A percentile compares a stretch with the other conserved stretches of the same genome.
Conservation (phyloP, 2,888 invertebrate genomes). For the Zootermopsis nevadensis region DNA sequence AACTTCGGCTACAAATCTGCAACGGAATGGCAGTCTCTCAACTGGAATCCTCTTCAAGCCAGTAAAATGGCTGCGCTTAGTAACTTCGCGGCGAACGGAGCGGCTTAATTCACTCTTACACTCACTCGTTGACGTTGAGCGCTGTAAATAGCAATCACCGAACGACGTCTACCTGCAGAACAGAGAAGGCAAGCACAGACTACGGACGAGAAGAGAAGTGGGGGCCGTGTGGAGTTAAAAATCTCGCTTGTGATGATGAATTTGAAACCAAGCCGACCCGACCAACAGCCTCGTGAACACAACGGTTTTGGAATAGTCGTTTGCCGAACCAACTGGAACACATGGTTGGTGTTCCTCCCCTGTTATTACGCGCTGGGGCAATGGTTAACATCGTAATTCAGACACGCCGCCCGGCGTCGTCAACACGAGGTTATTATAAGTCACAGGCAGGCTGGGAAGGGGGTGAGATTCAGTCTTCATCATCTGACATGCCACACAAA, state of each 20-base stretch:
- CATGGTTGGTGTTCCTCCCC: neutral
- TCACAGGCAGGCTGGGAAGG: neutral
- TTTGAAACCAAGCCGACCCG: neutral
- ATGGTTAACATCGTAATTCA: constrained; percentile 16
- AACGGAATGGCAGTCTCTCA: no score
- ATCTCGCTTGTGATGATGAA: neutral
- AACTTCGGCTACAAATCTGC: no score
- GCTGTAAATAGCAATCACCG: constrained; percentile 16
- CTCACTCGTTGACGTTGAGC: neutral
- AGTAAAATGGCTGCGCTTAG: no score
- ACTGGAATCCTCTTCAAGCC: no score
- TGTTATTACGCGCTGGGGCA: neutral
- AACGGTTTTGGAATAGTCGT: neutral
- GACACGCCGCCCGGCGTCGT: neutral
- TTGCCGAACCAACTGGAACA: constrained; percentile 5
- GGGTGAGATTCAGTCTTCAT: constrained; percentile 8
- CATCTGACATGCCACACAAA: neutral
- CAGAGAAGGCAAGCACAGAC: neutral
- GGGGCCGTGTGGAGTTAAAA: neutral
- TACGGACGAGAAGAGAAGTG: neutral
- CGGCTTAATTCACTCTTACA: neutral
- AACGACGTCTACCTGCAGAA: constrained; percentile 12
- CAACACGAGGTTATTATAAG: neutral
- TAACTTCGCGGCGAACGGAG: no score
- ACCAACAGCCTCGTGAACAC: neutral